Percentiles rank a stretch among this genome's conserved stretches.
Evolutionary conservation across 2,888 invertebrate genomes (phyloP).

Genomic region (Sinopyrophorus schimmeli): DNA sequence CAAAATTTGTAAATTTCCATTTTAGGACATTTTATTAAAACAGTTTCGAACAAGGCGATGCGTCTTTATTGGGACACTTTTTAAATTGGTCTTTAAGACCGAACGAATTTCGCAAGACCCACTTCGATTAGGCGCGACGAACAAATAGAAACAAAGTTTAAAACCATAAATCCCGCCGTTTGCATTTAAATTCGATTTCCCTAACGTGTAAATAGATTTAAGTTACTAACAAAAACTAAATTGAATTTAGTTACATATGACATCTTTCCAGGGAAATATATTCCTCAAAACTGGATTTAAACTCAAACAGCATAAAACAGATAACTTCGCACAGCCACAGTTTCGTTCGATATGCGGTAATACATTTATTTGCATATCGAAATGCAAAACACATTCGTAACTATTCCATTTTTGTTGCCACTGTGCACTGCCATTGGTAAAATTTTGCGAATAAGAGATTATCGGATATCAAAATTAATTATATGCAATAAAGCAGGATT

Average conservation of each 20-base stretch:
- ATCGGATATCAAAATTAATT: too few relatives aligned
- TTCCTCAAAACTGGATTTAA: slow-evolving; percentile 16
- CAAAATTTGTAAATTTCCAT: background rate
- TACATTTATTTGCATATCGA: too few relatives aligned
- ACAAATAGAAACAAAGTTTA: slow-evolving; percentile 16
- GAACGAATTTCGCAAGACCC: slow-evolving; percentile 7
- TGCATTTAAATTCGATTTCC: slow-evolving; percentile 23
- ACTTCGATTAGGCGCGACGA: slow-evolving; percentile 7
- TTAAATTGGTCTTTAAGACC: too few relatives aligned
- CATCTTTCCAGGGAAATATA: slow-evolving; percentile 15
- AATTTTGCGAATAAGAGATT: too few relatives aligned
- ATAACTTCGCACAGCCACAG: too few relatives aligned
- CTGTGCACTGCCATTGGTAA: too few relatives aligned
- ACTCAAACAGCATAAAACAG: slow-evolving; percentile 12
- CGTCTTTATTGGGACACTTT: too few relatives aligned
- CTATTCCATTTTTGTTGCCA: too few relatives aligned
- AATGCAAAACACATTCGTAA: too few relatives aligned
- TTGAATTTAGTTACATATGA: slow-evolving; percentile 22
- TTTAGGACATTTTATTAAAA: background rate
- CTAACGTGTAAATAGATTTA: slow-evolving; percentile 17
- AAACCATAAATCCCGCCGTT: slow-evolving; percentile 19
- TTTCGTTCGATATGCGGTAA: too few relatives aligned
- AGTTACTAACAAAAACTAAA: slow-evolving; percentile 15
- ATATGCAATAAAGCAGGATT: too few relatives aligned
- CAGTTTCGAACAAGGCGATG: background rate